These are phyloP conservation scores for Torymus texanus DNA, from an alignment of 2,888 invertebrate species.

Conservation along the genomic window DNA sequence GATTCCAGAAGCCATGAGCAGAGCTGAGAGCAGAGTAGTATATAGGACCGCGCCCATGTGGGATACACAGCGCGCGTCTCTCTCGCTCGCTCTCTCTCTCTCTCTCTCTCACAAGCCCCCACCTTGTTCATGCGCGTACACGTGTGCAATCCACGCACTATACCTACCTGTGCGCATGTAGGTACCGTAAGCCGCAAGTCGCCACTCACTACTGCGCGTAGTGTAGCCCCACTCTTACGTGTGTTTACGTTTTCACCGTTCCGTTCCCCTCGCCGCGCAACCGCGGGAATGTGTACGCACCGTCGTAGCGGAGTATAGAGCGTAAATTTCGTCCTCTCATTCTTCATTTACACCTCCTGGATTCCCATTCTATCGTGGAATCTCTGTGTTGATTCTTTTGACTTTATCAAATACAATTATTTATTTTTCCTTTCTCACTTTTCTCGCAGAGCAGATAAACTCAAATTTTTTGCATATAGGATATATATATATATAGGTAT, in stretches of 20 bases:
- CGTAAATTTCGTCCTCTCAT: not conserved
- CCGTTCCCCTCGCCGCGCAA: constrained; percentile 32
- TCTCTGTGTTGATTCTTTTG: too few relatives aligned
- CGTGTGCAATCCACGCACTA: not conserved
- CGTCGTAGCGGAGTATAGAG: constrained; percentile 17
- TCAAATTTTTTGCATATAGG: too few relatives aligned
- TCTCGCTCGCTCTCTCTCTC: too few relatives aligned
- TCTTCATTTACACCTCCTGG: not conserved
- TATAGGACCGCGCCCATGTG: constrained; percentile 40
- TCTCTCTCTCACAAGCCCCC: not conserved
- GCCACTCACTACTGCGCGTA: not conserved
- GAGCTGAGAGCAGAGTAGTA: not conserved
- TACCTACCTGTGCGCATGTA: constrained; percentile 7
- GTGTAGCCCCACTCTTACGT: constrained; percentile 10
- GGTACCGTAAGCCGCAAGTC: constrained; percentile 1
- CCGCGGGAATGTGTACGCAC: constrained; percentile 9
- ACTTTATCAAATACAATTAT: too few relatives aligned
- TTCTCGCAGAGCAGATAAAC: too few relatives aligned
- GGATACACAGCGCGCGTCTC: not conserved
- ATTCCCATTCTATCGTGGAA: too few relatives aligned
- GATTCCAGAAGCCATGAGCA: too few relatives aligned
- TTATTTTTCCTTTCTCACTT: too few relatives aligned
- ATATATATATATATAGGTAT: too few relatives aligned
- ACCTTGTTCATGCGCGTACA: not conserved
- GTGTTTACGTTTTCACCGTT: constrained; percentile 58